These are phyloP conservation scores for Aculops lycopersici DNA, from an alignment of 1,140 invertebrate genomes.

Conservation along the genomic window DNA sequence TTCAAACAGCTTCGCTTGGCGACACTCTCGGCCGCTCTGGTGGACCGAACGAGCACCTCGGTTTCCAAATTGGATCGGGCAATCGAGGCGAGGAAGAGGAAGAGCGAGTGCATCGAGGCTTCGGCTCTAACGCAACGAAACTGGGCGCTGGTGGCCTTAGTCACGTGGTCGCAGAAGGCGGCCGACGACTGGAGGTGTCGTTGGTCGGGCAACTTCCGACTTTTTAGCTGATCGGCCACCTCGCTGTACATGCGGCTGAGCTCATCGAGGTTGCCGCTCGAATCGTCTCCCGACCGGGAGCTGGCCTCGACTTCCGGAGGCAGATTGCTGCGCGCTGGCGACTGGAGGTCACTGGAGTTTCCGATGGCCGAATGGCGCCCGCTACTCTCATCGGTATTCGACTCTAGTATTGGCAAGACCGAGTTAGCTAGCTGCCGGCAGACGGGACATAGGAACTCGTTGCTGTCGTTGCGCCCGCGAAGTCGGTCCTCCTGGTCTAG, in stretches of 20 bases:
- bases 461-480: no score
- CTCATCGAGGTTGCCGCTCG: slow-evolving; percentile 3
- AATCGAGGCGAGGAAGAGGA: slow-evolving; percentile 60
- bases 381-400: slow-evolving; percentile 21
- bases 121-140: slow-evolving; percentile 15
- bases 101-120: slow-evolving; percentile 26
- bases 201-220: slow-evolving; percentile 21
- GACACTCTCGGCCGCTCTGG: slow-evolving; percentile 27
- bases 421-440: slow-evolving; percentile 74
- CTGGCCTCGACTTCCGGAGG: no score
- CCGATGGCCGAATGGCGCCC: neutral
- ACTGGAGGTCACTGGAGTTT: neutral
- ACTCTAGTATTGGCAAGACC: slow-evolving; percentile 52
- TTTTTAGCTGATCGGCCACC: slow-evolving; percentile 14
- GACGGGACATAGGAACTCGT: slow-evolving; percentile 68
- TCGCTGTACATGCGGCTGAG: slow-evolving; percentile 4
- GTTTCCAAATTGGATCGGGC: slow-evolving; percentile 63
- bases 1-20: slow-evolving; percentile 53
- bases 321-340: slow-evolving; percentile 6
- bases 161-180: slow-evolving; percentile 74
- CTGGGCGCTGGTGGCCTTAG: slow-evolving; percentile 33
- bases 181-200: slow-evolving; percentile 14
- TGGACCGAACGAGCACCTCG: slow-evolving; percentile 48
- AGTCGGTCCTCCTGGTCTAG: slow-evolving; percentile 23
- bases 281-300: no score